Evolutionary conservation across 2,888 invertebrate species (phyloP).

Genomic region (Pseudococcus viburni): DNA sequence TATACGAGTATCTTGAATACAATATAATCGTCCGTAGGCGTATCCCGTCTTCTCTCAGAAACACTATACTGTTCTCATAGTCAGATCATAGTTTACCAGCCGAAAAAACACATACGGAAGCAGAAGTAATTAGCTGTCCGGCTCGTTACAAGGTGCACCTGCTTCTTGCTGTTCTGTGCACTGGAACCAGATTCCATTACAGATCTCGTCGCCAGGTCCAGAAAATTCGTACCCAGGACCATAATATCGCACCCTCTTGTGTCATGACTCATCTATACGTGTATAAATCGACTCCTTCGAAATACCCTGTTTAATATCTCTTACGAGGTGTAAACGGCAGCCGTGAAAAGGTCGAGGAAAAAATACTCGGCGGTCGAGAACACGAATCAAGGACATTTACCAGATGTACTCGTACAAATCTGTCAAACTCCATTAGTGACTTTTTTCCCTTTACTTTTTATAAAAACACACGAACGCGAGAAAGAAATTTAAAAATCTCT

Average conservation of each 20-base stretch:
- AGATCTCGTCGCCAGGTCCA: neutral
- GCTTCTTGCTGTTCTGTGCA: neutral
- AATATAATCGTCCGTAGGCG: constrained; percentile 41
- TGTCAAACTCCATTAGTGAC: constrained; percentile 49
- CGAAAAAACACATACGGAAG: constrained; percentile 42
- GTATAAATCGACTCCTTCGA: neutral
- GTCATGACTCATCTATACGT: constrained; percentile 2
- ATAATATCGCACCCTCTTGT: neutral
- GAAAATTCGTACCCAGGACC: neutral
- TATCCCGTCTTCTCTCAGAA: neutral
- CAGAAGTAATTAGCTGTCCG: constrained; percentile 37
- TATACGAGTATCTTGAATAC: neutral
- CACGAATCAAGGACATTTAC: constrained; percentile 32
- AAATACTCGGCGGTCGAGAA: constrained; percentile 2
- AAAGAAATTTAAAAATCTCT: constrained; percentile 14
- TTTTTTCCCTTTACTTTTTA: neutral
- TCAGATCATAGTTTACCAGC: constrained; percentile 35
- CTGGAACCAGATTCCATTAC: constrained; percentile 14
- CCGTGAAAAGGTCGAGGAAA: neutral
- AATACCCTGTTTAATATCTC: constrained; percentile 34
- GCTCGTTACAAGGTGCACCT: constrained; percentile 39
- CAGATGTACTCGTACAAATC: constrained; percentile 39
- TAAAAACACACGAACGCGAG: neutral
- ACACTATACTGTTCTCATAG: constrained; percentile 6
- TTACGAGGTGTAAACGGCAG: neutral